phyloP scores from a whole-genome alignment of 2,113 vertebrate species.

The Microtus oregoni region DNA sequence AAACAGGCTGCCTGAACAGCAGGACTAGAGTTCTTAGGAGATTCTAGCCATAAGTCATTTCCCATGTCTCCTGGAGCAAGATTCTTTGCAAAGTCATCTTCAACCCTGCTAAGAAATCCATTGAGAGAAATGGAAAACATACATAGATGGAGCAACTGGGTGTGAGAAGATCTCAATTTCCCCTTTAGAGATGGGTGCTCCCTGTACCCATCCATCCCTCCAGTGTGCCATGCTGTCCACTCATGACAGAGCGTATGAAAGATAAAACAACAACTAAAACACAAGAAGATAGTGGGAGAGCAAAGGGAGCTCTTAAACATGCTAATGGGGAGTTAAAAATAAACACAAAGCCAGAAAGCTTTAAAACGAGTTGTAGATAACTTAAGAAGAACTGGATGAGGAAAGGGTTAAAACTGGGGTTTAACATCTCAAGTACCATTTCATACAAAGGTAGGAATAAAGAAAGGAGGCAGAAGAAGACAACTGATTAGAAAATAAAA shows the following conservation, averaged over 20 bases:
- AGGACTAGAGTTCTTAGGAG: background rate
- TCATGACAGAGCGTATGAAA: background rate
- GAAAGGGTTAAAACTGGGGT: background rate
- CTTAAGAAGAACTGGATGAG: background rate
- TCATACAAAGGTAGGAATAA: background rate
- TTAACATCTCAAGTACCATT: background rate
- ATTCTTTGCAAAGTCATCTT: constrained; percentile 42
- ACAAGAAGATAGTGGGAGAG: background rate
- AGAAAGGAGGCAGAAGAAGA: background rate
- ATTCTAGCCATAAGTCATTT: background rate
- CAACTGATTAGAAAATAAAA: background rate
- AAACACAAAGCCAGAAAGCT: background rate
- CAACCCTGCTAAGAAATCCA: background rate
- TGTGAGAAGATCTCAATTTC: background rate
- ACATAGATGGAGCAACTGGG: background rate
- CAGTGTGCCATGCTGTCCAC: background rate
- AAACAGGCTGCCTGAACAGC: background rate
- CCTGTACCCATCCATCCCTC: no score
- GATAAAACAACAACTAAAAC: background rate
- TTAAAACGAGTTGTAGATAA: background rate
- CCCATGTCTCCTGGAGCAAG: background rate
- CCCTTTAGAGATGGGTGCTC: background rate
- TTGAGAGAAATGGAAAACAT: background rate
- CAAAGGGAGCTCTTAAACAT: background rate
- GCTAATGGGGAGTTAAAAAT: background rate